Base-by-base conservation (phyloP, 2,797 vertebrate species). In the Rousettus madagascariensis region DNA sequence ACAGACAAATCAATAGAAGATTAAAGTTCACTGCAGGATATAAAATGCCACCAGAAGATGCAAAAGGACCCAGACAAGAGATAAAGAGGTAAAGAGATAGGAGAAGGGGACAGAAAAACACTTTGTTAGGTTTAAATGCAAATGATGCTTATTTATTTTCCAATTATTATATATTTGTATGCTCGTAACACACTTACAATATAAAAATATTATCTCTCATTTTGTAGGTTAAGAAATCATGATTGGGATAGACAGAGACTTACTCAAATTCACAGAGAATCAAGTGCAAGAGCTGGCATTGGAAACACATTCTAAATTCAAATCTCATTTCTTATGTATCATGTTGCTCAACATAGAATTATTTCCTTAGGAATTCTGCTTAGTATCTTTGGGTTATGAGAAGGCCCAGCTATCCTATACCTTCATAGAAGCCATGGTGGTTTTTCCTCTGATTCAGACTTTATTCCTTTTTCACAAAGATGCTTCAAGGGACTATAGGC, bases 11-110 rank as follows among this genome's bases (percentile, higher is more conserved):
- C 28, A 61, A 74, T 33, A 53, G 17, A 90, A 43, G 30, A 86
- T 80, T 66, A 61, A 4, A 55, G 43, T 61, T 86, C 30, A 36
- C 66, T 75, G 41, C 9, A 66, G 30, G 49, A 36, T 66, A 66
- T 57, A 66, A 95, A 95, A 90, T 93, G 51, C 59, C 49, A 86
- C 59, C 49, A 86, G 41, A 74, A 24, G 82, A 86, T 13, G 7
- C 8, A 43, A 66, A 66, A 90, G 28, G 57, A 49, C 13, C 61
- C 15, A 43, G 24, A 63, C 5, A 86, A 61, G 77, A 75, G 59
- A 75, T 28, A 13, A 85, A 85, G 16, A 36, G 43, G 46, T 61
- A 24, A 72, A 38, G 9, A 8, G 17, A 24, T 63, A 46, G 26
- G 26, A 69, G 41, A 33, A 5, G 30, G 33, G 36, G 5, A 61